Conservation (phyloP, 2,113 vertebrate species). For the Cnemophilus loriae region DNA sequence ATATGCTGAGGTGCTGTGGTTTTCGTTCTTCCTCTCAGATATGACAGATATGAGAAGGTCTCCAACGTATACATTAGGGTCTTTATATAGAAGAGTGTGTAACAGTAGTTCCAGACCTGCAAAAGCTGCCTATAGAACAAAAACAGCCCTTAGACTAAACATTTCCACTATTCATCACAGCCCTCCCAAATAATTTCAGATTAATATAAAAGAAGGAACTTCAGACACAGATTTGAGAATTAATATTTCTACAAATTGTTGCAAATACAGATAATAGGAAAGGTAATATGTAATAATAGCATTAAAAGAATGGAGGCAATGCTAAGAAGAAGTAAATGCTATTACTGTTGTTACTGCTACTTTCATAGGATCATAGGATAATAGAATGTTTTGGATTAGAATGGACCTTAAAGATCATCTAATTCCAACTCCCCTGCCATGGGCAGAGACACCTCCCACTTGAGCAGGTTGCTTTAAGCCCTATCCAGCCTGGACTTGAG, state of each 20-base stretch:
- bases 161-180: neutral
- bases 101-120: neutral
- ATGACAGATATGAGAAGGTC: neutral
- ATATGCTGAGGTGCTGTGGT: neutral
- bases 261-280: neutral
- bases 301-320: neutral
- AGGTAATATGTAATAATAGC: neutral
- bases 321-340: neutral
- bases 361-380: neutral
- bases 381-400: neutral
- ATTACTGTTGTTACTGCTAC: neutral
- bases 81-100: accelerated
- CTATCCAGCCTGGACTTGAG: neutral
- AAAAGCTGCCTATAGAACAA: neutral
- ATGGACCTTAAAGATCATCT: too few species aligned
- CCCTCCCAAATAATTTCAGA: neutral
- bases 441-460: neutral
- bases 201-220: neutral
- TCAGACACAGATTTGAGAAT: neutral
- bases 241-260: neutral
- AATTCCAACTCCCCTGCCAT: neutral
- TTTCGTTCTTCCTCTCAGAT: neutral
- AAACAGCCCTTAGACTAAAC: neutral
- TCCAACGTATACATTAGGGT: accelerated
- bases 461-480: neutral